A percentile compares a stretch with the other conserved stretches of the same genome.
These are phyloP conservation scores for Cryptotis parvus DNA, from an alignment of 2,113 vertebrate species.

Conservation along the genomic window DNA sequence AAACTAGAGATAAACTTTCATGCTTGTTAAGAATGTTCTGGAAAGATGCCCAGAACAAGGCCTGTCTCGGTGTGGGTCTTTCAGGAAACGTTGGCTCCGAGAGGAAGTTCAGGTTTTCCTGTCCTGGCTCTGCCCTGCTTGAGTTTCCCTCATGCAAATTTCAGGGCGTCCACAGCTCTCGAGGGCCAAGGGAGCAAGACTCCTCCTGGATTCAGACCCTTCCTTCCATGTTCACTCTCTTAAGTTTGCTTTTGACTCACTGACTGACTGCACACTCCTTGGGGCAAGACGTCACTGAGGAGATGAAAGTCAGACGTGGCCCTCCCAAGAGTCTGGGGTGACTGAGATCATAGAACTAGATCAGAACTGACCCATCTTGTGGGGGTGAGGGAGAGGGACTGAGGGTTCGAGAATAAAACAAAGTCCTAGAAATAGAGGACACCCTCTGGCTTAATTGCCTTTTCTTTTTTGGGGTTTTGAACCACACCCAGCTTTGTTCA, in stretches of 20 bases:
- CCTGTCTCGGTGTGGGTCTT: not conserved
- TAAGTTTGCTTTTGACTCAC: not conserved
- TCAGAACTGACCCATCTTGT: not conserved
- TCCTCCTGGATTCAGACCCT: not conserved
- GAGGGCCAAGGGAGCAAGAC: not conserved
- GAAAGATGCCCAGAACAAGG: not conserved
- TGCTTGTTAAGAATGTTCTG: not conserved
- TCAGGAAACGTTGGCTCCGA: not conserved
- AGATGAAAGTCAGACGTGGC: not conserved
- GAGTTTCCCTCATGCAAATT: not conserved
- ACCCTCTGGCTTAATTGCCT: not conserved
- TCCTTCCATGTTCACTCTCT: not conserved
- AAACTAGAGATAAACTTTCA: too few species aligned
- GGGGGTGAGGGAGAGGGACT: not conserved
- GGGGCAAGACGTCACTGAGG: not conserved
- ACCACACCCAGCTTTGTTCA: too few species aligned
- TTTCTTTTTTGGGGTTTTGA: too few species aligned
- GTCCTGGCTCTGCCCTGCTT: too few species aligned
- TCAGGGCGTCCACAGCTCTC: not conserved
- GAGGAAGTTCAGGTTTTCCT: too few species aligned
- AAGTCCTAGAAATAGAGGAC: not conserved
- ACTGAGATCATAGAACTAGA: not conserved
- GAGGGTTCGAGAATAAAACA: not conserved
- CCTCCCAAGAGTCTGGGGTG: not conserved
- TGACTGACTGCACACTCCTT: not conserved